Conservation (phyloP, 2,113 vertebrate genomes). For the Nematolebias whitei region DNA sequence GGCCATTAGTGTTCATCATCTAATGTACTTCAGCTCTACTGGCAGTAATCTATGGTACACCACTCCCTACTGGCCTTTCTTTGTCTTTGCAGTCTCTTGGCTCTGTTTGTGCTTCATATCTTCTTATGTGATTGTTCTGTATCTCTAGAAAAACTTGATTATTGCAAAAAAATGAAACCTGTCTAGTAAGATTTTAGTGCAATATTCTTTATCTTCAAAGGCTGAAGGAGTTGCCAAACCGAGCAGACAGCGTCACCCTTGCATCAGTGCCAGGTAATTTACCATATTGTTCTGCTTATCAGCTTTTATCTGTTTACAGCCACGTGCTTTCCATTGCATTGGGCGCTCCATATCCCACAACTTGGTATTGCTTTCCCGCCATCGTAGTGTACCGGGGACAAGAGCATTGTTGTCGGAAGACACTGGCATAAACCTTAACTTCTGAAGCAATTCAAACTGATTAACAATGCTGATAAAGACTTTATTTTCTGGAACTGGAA, state of each 20-base stretch:
- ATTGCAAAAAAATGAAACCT: constrained; percentile 2
- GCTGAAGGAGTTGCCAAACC: constrained; percentile 12
- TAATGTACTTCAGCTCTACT: not conserved
- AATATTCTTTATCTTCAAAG: constrained; percentile 17
- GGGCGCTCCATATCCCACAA: constrained; percentile 58
- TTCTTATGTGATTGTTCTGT: not conserved
- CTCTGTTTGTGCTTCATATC: not conserved
- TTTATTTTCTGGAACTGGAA: constrained; percentile 19
- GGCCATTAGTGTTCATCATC: constrained; percentile 13
- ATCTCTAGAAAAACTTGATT: constrained; percentile 15
- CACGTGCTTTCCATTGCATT: constrained; percentile 40
- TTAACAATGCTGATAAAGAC: constrained; percentile 38
- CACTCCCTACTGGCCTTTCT: constrained; percentile 63
- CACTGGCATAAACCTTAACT: constrained; percentile 47
- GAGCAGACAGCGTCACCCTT: constrained; percentile 22
- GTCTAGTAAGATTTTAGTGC: constrained; percentile 8
- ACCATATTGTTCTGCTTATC: constrained; percentile 60
- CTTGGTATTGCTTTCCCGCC: constrained; percentile 61
- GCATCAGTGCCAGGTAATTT: constrained; percentile 42
- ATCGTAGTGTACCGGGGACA: constrained; percentile 31
- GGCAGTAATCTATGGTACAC: constrained; percentile 26
- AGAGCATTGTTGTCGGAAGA: constrained; percentile 49
- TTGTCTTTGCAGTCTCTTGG: constrained; percentile 26
- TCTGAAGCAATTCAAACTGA: constrained; percentile 44
- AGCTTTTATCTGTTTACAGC: constrained; percentile 48